Percentiles rank a stretch among this genome's conserved stretches.
Conservation (phyloP, 1,140 invertebrate species). For the Aphaenogaster ashmeadi region DNA sequence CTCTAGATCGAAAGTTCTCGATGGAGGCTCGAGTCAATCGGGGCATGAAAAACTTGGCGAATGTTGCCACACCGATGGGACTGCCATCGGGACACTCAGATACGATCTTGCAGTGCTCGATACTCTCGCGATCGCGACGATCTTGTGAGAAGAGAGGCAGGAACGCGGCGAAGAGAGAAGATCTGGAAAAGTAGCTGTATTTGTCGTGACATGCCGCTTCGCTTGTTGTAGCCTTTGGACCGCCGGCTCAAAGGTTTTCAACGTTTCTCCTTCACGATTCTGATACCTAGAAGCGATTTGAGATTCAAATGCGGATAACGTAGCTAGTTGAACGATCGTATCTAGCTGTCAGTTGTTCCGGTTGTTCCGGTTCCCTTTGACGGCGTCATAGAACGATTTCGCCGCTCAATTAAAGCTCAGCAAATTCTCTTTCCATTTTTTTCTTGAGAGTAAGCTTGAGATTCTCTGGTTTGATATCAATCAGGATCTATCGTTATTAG, state of each 20-base stretch:
- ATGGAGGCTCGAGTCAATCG: background rate
- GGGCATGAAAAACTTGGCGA: conserved; percentile 18
- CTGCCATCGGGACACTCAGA: background rate
- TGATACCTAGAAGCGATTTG: conserved; percentile 58
- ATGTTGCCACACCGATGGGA: conserved; percentile 5
- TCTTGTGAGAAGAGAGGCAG: background rate
- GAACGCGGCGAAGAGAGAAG: background rate
- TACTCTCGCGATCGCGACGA: conserved; percentile 4
- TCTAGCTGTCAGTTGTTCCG: conserved; percentile 56
- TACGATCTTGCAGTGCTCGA: conserved; percentile 25
- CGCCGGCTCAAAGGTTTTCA: conserved; percentile 38
- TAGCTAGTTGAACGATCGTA: conserved; percentile 54
- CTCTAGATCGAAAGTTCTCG: conserved; percentile 28
- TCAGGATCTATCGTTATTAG: background rate
- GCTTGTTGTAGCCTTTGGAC: conserved; percentile 22
- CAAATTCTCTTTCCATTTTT: conserved; percentile 7
- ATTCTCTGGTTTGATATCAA: background rate
- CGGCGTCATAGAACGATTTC: conserved; percentile 27
- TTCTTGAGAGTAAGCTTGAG: background rate
- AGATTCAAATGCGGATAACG: conserved; percentile 69
- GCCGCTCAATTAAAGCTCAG: conserved; percentile 58
- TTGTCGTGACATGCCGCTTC: conserved; percentile 55
- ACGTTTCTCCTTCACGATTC: conserved; percentile 44
- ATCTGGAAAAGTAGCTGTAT: conserved; percentile 29
- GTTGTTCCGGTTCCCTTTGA: conserved; percentile 59